These are phyloP conservation scores for Nixonia krombeini DNA, from an alignment of 1,140 invertebrate genomes.

Conservation along the genomic window DNA sequence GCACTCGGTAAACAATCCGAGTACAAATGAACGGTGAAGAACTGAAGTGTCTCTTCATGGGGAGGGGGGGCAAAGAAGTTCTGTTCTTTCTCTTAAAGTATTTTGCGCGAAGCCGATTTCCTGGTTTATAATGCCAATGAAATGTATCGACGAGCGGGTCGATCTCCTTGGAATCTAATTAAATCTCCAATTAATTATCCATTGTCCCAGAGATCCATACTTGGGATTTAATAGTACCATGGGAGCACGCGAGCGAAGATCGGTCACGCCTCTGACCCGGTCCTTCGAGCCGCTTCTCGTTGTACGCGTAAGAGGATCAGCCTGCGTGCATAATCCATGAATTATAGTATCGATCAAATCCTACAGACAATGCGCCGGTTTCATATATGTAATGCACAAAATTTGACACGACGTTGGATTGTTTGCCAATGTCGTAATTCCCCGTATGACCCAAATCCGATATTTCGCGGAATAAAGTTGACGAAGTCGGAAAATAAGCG, in stretches of 20 bases:
- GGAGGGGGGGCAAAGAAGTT: too few species aligned
- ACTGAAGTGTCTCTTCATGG: too few species aligned
- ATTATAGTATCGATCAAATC: slow-evolving; percentile 40
- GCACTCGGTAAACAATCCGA: too few species aligned
- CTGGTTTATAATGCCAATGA: slow-evolving; percentile 8
- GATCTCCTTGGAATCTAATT: slow-evolving; percentile 31
- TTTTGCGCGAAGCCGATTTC: too few species aligned
- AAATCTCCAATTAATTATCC: slow-evolving; percentile 34
- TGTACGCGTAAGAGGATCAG: slow-evolving; percentile 48
- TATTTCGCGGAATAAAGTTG: too few species aligned
- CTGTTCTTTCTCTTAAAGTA: too few species aligned
- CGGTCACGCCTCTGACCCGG: slow-evolving; percentile 22
- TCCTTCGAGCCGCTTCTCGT: slow-evolving; percentile 28
- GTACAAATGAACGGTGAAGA: too few species aligned
- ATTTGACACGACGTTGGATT: slow-evolving; percentile 26
- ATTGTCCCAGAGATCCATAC: slow-evolving; percentile 20
- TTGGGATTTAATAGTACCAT: slow-evolving; percentile 28
- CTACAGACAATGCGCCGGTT: slow-evolving; percentile 13
- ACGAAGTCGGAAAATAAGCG: too few species aligned
- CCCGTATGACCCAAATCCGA: neutral
- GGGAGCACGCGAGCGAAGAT: slow-evolving; percentile 10
- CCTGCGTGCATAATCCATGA: slow-evolving; percentile 44
- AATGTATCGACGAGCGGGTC: slow-evolving; percentile 14
- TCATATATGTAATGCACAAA: slow-evolving; percentile 35
- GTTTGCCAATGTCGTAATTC: slow-evolving; percentile 1